Evolutionary conservation across 1,140 invertebrate genomes (phyloP).

Genomic region (Cydia pomonella): DNA sequence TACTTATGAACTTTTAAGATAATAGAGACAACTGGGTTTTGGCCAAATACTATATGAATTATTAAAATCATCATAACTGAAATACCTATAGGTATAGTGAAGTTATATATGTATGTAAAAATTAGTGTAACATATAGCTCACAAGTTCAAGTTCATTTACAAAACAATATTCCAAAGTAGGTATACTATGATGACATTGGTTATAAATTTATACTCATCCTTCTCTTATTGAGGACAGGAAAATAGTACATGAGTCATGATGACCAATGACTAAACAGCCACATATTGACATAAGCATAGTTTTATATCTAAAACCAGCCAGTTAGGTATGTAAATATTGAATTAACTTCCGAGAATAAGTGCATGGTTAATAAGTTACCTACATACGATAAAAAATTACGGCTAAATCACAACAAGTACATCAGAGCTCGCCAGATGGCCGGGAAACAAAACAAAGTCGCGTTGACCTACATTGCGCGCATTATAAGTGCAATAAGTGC

Average conservation of each 20-base stretch:
- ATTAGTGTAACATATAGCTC: too few species aligned
- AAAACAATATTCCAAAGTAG: not conserved
- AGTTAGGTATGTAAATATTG: not conserved
- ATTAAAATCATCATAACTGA: too few species aligned
- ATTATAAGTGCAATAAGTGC: slow-evolving; percentile 68
- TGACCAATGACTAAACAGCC: slow-evolving; percentile 5
- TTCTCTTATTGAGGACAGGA: slow-evolving; percentile 2
- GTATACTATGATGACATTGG: not conserved
- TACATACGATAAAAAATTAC: not conserved
- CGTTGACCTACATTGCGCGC: slow-evolving; percentile 66
- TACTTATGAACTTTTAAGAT: too few species aligned
- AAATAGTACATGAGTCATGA: slow-evolving; percentile 1
- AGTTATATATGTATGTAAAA: too few species aligned
- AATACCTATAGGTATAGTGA: too few species aligned
- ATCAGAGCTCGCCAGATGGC: slow-evolving; percentile 31
- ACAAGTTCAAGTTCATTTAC: too few species aligned
- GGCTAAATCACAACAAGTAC: slow-evolving; percentile 6
- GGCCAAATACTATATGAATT: too few species aligned
- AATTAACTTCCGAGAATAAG: not conserved
- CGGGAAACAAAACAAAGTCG: slow-evolving; percentile 52
- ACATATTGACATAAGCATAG: slow-evolving; percentile 5
- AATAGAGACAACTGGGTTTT: too few species aligned
- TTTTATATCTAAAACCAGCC: not conserved
- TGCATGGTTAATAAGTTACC: not conserved
- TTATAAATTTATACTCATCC: slow-evolving; percentile 2